Base-by-base conservation (phyloP, 2,888 invertebrate species). In the Smittia aterrima region DNA sequence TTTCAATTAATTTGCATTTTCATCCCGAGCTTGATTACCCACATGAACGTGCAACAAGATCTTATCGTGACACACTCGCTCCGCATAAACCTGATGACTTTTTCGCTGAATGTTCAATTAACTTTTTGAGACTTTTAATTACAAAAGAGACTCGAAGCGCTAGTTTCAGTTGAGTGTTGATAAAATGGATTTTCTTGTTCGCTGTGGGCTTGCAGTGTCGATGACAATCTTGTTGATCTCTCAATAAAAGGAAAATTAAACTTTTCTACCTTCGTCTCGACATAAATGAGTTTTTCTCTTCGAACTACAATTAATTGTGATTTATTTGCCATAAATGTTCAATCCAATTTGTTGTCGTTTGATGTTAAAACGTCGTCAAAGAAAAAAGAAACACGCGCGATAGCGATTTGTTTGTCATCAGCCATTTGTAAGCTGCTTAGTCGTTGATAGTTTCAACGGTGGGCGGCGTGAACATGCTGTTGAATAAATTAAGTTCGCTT, bases 161-260 rank as follows among this genome's bases (percentile, higher is more conserved):
- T 20, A 27, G 27, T 25, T 68, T 68, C 41, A 47, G 24, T 58
- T 58, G 2, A 70, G 25, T 47, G 68, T 9, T 68, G 68, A 70
- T 70, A 70, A 70, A 70, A 70, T 70, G 70, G 70, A 27, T 70
- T 70, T 70, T 24, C 68, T 24, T 68, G 68, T 68, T 32, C 47
- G 13, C 22, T 25, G 68, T 68, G 68, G 68, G 68, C 25, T 47
- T 13, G 18, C n/a, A 47, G 3, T 6, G 11, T 38, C 53, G 53
- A 3, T 47, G 53, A 47, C 53, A 47, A 47, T 6, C 53, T 7
- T 4, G 53, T 4, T 47, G 53, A 47, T 47, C n/a, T 16, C 18
- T 13, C 53, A 47, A 18, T 47, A 47, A 47, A 7, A 16, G 3
- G 53, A 47, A n/a, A 47, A 16, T 47, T 47, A 47, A 6, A 7